Evolutionary conservation across 2,888 invertebrate genomes (phyloP).

Genomic region (Venusia cambrica): DNA sequence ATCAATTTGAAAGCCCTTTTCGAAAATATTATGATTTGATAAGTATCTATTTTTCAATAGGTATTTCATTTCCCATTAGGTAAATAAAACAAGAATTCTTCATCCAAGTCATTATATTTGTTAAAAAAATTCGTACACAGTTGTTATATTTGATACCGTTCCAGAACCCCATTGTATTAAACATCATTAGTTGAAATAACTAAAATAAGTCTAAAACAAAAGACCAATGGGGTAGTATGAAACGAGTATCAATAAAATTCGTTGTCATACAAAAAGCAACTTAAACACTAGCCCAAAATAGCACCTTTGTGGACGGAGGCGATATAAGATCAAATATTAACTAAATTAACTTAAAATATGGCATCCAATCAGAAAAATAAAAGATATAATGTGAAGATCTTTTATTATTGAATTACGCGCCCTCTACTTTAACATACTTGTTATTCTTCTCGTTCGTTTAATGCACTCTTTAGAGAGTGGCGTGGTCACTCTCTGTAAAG

Average conservation of each 20-base stretch:
- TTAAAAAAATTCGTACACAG: constrained; percentile 70
- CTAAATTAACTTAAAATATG: constrained; percentile 60
- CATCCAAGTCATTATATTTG: constrained; percentile 76
- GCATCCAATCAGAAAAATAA: constrained; percentile 51
- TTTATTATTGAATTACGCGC: no score
- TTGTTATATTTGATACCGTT: constrained; percentile 65
- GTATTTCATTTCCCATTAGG: no score
- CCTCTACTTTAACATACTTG: no score
- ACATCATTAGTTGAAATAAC: constrained; percentile 41
- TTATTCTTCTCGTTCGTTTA: no score
- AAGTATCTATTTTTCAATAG: no score
- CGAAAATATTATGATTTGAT: no score
- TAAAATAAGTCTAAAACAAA: constrained; percentile 30
- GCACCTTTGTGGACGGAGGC: constrained; percentile 71
- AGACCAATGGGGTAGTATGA: constrained; percentile 74
- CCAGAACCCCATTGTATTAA: constrained; percentile 77
- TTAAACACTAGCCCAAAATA: constrained; percentile 49
- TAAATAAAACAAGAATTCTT: constrained; percentile 45
- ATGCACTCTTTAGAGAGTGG: no score
- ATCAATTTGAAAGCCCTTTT: no score
- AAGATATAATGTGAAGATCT: constrained; percentile 24
- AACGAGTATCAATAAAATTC: constrained; percentile 68
- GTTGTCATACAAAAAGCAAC: constrained; percentile 57
- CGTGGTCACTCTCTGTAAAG: no score
- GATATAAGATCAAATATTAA: constrained; percentile 35